phyloP scores from a whole-genome alignment of 1,140 invertebrate genomes.

The Drosophila erecta region DNA sequence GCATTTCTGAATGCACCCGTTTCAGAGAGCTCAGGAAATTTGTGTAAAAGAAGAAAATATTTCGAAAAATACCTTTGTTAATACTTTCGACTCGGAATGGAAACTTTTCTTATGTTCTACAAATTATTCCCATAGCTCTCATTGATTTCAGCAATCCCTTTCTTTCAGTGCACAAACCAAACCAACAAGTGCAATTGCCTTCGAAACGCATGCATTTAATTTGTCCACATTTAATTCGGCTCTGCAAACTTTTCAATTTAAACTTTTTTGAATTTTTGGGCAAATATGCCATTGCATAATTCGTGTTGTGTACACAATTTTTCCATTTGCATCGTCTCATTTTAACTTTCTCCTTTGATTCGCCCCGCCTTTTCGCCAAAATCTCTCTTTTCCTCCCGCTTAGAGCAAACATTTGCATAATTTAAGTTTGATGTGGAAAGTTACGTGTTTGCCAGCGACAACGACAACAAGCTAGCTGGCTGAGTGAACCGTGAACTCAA shows the following conservation, averaged over 20 bases:
- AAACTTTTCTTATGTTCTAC: too few relatives aligned
- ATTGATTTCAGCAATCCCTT: too few relatives aligned
- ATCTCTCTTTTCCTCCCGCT: conserved; percentile 15
- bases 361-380: neutral
- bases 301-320: conserved; percentile 24
- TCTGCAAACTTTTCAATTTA: conserved; percentile 31
- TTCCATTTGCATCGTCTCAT: conserved; percentile 11
- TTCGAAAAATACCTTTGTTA: neutral
- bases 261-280: conserved; percentile 25
- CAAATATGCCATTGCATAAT: conserved; percentile 18
- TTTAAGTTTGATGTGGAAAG: conserved; percentile 50
- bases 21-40: conserved; percentile 5
- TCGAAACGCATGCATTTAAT: conserved; percentile 5
- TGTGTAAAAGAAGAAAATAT: conserved; percentile 17
- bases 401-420: conserved; percentile 47
- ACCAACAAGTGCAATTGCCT: neutral
- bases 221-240: conserved; percentile 5
- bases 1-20: conserved; percentile 49
- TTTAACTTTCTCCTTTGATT: conserved; percentile 27
- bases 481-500: conserved; percentile 16
- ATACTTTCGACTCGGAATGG: neutral
- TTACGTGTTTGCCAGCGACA: conserved; percentile 28
- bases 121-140: too few relatives aligned
- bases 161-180: neutral
- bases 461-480: conserved; percentile 40